Base-by-base conservation (phyloP, 2,888 invertebrate genomes). In the Lissocephala sabroskyi region DNA sequence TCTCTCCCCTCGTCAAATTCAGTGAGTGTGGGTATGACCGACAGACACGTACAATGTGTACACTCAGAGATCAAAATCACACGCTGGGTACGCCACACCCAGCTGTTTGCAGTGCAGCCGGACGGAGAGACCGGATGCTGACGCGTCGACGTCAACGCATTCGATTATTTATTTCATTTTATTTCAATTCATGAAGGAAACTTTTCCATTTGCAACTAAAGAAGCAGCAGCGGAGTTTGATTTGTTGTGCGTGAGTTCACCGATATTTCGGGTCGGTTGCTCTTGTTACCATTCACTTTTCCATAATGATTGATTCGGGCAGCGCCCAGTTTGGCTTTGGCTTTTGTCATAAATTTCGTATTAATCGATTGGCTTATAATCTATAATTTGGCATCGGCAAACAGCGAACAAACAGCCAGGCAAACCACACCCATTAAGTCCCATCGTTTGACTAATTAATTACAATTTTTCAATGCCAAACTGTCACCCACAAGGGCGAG, bases 381-480 rank as follows among this genome's bases (percentile, higher is more conserved):
- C 23, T 23, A 23, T 23, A 23, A 23, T 23, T 23, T 23, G 23
- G 23, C 23, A 23, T 23, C 23, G 23, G 7, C 23, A 7, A 23
- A 23, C 4, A 23, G 23, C 16, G 17, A 35, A 16, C 14, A 35
- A 35, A 16, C 14, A 10, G 16, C 16, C 6, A 18, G 6, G 28
- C 26, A 30, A 41, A 41, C n/a, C 55, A 54, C 57, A 62, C 68
- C 76, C 62, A 55, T 52, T 45, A 52, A 10, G 37, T 10, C 35
- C 35, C 6, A 4, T 9, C 10, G 2, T 18, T 37, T 66, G 63
- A 64, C 64, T 74, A 75, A 80, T 80, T 79, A 78, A 75, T 79
- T 68, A 65, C 61, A 63, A 62, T 78, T 79, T 67, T 74, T 73
- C 75, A 80, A 76, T 68, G 78, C 79, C 76, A 78, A 68, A 57